A percentile compares a stretch with the other conserved stretches of the same genome.
Conservation (phyloP, 2,113 vertebrate genomes). For the Acanthisitta chloris region DNA sequence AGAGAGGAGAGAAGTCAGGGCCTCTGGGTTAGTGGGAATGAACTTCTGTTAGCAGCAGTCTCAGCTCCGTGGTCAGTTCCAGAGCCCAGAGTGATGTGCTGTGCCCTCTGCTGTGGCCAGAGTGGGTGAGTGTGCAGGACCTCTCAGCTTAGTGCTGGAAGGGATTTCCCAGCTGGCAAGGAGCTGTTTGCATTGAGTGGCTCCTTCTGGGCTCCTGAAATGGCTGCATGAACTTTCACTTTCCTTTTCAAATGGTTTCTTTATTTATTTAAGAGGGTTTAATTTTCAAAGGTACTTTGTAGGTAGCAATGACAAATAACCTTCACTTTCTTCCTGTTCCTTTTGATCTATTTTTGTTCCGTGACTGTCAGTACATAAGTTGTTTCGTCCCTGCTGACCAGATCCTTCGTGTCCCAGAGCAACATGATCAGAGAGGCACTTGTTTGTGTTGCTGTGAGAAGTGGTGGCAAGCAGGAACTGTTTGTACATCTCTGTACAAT, state of each 20-base stretch:
- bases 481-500: background rate
- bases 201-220: background rate
- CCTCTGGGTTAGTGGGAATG: background rate
- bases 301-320: background rate
- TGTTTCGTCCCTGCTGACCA: background rate
- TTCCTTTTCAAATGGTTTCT: background rate
- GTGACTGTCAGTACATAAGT: background rate
- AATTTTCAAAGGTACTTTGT: background rate
- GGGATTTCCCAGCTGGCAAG: background rate
- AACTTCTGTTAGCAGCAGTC: no score
- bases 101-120: background rate
- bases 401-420: background rate
- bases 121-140: background rate
- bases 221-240: background rate
- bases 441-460: background rate
- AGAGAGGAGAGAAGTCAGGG: background rate
- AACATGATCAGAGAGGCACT: background rate
- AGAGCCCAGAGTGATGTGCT: no score
- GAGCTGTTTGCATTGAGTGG: background rate
- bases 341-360: background rate
- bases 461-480: background rate
- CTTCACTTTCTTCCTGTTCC: background rate
- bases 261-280: background rate
- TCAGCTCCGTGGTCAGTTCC: no score
- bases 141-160: background rate